Base-by-base conservation (phyloP, 2,888 invertebrate genomes). In the Blastobasis lacticolella region DNA sequence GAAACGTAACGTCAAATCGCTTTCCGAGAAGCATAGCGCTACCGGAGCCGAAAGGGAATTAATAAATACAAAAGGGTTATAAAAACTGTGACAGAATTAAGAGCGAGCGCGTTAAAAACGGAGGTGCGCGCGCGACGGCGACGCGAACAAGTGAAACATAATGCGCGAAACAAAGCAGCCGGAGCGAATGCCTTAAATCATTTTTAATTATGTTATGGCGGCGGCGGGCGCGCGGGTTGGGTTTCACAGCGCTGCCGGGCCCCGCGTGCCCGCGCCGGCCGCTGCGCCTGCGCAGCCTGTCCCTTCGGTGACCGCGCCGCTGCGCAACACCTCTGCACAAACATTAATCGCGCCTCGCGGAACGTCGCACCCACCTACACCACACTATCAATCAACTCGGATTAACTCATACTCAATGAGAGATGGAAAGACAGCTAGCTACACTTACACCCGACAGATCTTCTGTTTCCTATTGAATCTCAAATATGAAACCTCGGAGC, bases 161-260 rank as follows among this genome's bases (percentile, higher is more conserved):
- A 88, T 80, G 88, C 88, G 88, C 85, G 87, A 88, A 88, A 88
- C 86, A 88, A 88, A 87, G 87, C 88, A 87, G 88, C 84, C 88
- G 87, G 81, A 82, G 86, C 88, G 86, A 86, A 87, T 85, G 86
- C 85, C 77, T 85, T 88, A 88, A 88, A 88, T 88, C 88, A 88
- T 87, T 88, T 88, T 88, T 88, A 88, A 88, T 88, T 88, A 88
- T 88, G 88, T 88, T 88, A 88, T 88, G 88, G 88, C 85, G 85
- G 74, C 75, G 69, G 67, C 64, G 67, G 56, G 64, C 63, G 64
- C 71, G 68, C 78, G 74, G 68, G 82, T 71, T 72, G 75, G 78
- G 81, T 23, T 23, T 23, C 82, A 78, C 83, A 65, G 55, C 62
- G 62, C 58, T 58, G 57, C 57, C 59, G 66, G 65, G 64, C 72